Conservation (phyloP, 2,888 invertebrate species). For the Drosophila borealis region DNA sequence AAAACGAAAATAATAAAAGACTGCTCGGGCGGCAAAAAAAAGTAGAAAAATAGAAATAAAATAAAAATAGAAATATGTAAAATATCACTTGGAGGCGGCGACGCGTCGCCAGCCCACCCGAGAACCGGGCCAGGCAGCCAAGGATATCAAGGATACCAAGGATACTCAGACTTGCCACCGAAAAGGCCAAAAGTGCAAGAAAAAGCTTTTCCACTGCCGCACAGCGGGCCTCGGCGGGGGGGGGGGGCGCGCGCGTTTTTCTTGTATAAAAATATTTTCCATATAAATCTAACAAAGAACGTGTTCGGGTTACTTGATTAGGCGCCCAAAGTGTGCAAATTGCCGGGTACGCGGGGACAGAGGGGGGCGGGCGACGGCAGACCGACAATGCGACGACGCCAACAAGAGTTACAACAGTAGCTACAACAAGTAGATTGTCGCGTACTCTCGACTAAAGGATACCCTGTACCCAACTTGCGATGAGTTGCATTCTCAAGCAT, state of each 20-base stretch:
- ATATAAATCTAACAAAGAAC: constrained; percentile 82
- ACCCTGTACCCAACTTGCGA: not conserved
- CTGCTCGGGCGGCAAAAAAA: constrained; percentile 19
- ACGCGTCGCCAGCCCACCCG: constrained; percentile 52
- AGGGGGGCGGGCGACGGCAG: constrained; percentile 10
- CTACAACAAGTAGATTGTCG: not conserved
- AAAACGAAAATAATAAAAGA: constrained; percentile 46
- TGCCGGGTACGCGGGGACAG: constrained; percentile 6
- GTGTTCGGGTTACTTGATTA: constrained; percentile 82
- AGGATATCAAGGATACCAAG: constrained; percentile 38
- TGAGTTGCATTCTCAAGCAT: no score
- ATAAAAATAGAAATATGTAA: constrained; percentile 68
- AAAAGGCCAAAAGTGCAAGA: constrained; percentile 65
- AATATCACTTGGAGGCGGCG: constrained; percentile 75
- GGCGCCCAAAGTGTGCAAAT: constrained; percentile 62
- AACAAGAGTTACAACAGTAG: constrained; percentile 43
- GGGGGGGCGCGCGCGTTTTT: constrained; percentile 31
- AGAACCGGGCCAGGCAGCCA: constrained; percentile 22
- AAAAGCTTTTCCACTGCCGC: constrained; percentile 56
- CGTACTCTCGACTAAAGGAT: not conserved
- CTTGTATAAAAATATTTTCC: constrained; percentile 81
- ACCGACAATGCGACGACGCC: constrained; percentile 29
- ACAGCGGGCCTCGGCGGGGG: constrained; percentile 42
- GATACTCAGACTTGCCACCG: constrained; percentile 45
- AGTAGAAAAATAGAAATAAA: constrained; percentile 7